Percentiles rank a stretch among this genome's conserved stretches.
Evolutionary conservation across 2,888 invertebrate genomes (phyloP).

Genomic region (Bombylius major): DNA sequence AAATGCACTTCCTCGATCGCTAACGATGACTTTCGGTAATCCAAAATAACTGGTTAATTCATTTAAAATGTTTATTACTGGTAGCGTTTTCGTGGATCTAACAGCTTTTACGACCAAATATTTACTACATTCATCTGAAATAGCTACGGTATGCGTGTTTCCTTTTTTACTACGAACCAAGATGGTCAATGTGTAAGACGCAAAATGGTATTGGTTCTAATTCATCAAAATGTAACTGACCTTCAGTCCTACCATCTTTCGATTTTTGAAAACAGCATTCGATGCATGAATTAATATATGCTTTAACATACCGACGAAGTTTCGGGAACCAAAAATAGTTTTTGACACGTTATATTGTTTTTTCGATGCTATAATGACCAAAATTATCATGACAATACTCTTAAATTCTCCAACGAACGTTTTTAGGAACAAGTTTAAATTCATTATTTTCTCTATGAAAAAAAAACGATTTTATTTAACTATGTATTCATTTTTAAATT

Average conservation of each 20-base stretch:
- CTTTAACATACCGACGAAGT: slow-evolving; percentile 12
- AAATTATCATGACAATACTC: slow-evolving; percentile 14
- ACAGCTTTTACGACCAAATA: slow-evolving; percentile 12
- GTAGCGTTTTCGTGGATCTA: slow-evolving; percentile 12
- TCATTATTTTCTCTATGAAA: slow-evolving; percentile 3
- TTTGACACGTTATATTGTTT: slow-evolving; percentile 14
- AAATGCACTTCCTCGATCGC: slow-evolving; percentile 21
- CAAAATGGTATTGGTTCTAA: slow-evolving; percentile 12
- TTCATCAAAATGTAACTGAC: slow-evolving; percentile 9
- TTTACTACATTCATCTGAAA: slow-evolving; percentile 8
- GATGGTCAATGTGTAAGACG: slow-evolving; percentile 14
- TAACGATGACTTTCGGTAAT: slow-evolving; percentile 15
- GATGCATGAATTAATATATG: slow-evolving; percentile 13
- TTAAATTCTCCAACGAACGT: slow-evolving; percentile 9
- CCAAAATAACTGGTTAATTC: slow-evolving; percentile 15
- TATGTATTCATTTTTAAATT: slow-evolving; percentile 9
- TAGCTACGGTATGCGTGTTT: neutral
- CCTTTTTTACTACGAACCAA: slow-evolving; percentile 12
- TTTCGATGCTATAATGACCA: slow-evolving; percentile 17
- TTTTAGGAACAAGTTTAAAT: slow-evolving; percentile 12
- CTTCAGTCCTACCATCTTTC: slow-evolving; percentile 9
- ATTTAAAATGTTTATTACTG: slow-evolving; percentile 9
- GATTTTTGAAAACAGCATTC: slow-evolving; percentile 15
- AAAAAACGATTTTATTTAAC: slow-evolving; percentile 11
- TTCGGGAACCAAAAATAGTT: slow-evolving; percentile 17